Percentiles rank a stretch among this genome's conserved stretches.
phyloP scores from a whole-genome alignment of 2,797 vertebrate genomes.

The Florisuga fusca region DNA sequence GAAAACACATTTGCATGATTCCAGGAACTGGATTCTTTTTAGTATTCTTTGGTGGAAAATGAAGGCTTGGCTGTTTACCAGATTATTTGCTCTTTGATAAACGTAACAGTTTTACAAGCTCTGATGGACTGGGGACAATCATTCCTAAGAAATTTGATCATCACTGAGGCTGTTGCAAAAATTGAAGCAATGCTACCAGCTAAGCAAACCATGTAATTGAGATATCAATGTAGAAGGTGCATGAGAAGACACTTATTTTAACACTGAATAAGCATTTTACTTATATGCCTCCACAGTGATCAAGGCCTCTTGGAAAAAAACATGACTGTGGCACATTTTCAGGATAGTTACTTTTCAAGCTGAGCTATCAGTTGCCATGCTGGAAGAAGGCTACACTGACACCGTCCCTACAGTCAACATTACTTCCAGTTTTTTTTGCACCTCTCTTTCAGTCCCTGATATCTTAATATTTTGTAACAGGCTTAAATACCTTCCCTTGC shows the following conservation, averaged over 20 bases:
- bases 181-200: slow-evolving; percentile 64
- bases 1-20: slow-evolving; percentile 66
- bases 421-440: not conserved
- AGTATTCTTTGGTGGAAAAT: slow-evolving; percentile 62
- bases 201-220: slow-evolving; percentile 44
- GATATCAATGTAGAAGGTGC: not conserved
- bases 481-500: not conserved
- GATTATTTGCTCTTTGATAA: slow-evolving; percentile 68
- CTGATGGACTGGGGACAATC: slow-evolving; percentile 49
- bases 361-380: not conserved
- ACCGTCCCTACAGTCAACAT: not conserved
- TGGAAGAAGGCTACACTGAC: not conserved
- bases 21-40: slow-evolving; percentile 45
- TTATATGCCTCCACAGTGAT: not conserved
- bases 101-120: slow-evolving; percentile 66
- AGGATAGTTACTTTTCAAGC: not conserved
- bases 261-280: not conserved
- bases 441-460: not conserved
- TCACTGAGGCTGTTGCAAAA: slow-evolving; percentile 70
- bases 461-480: not conserved
- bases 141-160: slow-evolving; percentile 79
- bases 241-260: not conserved
- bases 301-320: not conserved
- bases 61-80: slow-evolving; percentile 73
- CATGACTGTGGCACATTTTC: not conserved